Evolutionary conservation across 2,888 invertebrate species (phyloP).

Genomic region (Thyatira batis): DNA sequence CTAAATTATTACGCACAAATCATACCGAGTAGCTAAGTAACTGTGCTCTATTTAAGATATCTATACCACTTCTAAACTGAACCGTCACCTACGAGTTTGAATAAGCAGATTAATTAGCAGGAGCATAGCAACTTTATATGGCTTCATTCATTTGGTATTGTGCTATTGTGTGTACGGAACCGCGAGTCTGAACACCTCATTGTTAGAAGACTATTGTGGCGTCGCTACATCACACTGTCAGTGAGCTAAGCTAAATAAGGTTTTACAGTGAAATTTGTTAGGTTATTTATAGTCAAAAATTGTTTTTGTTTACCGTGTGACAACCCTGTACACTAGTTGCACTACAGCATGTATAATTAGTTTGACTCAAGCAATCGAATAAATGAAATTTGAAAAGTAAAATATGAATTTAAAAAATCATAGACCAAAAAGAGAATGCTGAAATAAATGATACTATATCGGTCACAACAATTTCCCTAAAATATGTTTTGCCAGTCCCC

Average conservation of each 20-base stretch:
- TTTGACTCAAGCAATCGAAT: no score
- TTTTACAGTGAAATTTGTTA: not conserved
- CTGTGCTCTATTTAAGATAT: no score
- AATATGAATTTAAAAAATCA: not conserved
- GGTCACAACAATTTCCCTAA: not conserved
- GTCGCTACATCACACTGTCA: not conserved
- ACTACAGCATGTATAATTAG: no score
- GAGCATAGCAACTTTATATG: slow-evolving; percentile 53
- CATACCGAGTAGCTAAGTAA: no score
- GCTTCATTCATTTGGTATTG: slow-evolving; percentile 50
- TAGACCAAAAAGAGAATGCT: not conserved
- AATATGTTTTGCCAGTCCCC: slow-evolving; percentile 1
- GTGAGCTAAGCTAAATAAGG: slow-evolving; percentile 4
- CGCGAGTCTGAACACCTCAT: slow-evolving; percentile 37
- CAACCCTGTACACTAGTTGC: no score
- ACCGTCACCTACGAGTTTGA: slow-evolving; percentile 9
- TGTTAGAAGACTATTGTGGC: slow-evolving; percentile 35
- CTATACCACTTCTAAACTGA: no score
- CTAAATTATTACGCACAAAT: no score
- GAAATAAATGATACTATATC: not conserved
- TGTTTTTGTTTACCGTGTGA: no score
- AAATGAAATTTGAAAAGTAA: not conserved
- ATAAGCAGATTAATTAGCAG: slow-evolving; percentile 62
- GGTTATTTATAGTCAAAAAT: no score
- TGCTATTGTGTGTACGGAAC: slow-evolving; percentile 46